Evolutionary conservation across 1,140 invertebrate species (phyloP).

Genomic region (Saccostrea glomerata): DNA sequence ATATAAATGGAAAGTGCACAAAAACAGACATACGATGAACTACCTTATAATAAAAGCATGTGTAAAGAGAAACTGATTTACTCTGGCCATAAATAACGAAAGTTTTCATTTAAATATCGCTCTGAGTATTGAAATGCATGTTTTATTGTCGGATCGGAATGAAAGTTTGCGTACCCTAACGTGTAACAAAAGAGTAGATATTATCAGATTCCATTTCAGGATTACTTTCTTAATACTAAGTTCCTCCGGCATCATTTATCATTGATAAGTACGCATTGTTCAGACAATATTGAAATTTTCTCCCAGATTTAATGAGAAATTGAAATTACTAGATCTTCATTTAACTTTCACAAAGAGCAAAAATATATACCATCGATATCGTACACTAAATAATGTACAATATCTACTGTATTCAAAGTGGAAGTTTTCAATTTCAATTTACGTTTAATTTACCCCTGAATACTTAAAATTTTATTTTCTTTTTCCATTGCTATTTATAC

Average conservation of each 20-base stretch:
- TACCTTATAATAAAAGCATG: not conserved
- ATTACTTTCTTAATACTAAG: not conserved
- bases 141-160: not conserved
- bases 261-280: not conserved
- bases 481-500: not conserved
- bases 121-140: conserved; percentile 11
- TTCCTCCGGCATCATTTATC: not conserved
- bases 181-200: not conserved
- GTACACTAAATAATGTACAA: not conserved
- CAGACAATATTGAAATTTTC: not conserved
- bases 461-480: not conserved
- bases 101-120: conserved; percentile 25
- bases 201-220: not conserved
- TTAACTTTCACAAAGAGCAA: not conserved
- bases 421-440: not conserved
- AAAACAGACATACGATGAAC: not conserved
- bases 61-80: conserved; percentile 1
- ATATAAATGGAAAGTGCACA: not conserved
- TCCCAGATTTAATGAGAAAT: not conserved
- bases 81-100: not conserved
- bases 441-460: not conserved
- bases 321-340: not conserved
- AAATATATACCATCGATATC: not conserved
- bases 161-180: not conserved
- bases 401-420: not conserved